Conservation (phyloP, 1,140 invertebrate species). For the Drosophila nannoptera region DNA sequence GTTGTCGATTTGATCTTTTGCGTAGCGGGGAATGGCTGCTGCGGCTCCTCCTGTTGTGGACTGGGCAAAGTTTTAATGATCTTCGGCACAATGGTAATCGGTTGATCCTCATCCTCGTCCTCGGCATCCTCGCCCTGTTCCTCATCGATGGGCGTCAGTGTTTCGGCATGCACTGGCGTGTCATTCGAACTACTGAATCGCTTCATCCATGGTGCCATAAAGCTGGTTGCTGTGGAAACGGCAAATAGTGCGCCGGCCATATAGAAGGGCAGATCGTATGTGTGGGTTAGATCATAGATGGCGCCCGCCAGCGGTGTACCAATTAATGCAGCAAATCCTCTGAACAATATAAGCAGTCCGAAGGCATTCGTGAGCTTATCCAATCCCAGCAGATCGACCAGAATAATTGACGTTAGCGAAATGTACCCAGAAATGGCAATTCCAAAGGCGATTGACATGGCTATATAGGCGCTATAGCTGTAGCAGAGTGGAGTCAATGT, state of each 20-base stretch:
- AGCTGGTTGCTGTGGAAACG: slow-evolving; percentile 90
- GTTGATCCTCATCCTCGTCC: slow-evolving; percentile 85
- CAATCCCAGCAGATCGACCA: slow-evolving; percentile 96
- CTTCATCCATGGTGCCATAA: slow-evolving; percentile 89
- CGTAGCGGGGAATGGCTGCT: slow-evolving; percentile 48
- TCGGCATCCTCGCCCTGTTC: slow-evolving; percentile 89
- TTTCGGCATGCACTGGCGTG: slow-evolving; percentile 83
- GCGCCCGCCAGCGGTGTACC: slow-evolving; percentile 90
- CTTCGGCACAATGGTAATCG: slow-evolving; percentile 85
- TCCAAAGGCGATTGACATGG: slow-evolving; percentile 95
- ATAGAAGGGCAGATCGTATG: slow-evolving; percentile 93
- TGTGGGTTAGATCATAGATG: slow-evolving; percentile 91
- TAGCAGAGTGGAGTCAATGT: slow-evolving; percentile 90
- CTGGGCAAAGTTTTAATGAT: slow-evolving; percentile 84
- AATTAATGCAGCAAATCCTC: slow-evolving; percentile 94
- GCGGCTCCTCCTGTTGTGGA: slow-evolving; percentile 77
- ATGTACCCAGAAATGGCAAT: slow-evolving; percentile 98
- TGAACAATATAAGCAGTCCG: slow-evolving; percentile 95
- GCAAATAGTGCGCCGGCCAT: slow-evolving; percentile 94
- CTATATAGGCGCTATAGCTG: slow-evolving; percentile 87
- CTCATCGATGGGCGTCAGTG: slow-evolving; percentile 88
- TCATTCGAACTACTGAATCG: slow-evolving; percentile 80
- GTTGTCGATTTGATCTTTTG: slow-evolving; percentile 12
- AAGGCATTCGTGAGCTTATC: slow-evolving; percentile 98
- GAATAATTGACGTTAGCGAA: slow-evolving; percentile 97